These are phyloP conservation scores for Lypha dubia DNA, from an alignment of 2,888 invertebrate species.

Conservation along the genomic window DNA sequence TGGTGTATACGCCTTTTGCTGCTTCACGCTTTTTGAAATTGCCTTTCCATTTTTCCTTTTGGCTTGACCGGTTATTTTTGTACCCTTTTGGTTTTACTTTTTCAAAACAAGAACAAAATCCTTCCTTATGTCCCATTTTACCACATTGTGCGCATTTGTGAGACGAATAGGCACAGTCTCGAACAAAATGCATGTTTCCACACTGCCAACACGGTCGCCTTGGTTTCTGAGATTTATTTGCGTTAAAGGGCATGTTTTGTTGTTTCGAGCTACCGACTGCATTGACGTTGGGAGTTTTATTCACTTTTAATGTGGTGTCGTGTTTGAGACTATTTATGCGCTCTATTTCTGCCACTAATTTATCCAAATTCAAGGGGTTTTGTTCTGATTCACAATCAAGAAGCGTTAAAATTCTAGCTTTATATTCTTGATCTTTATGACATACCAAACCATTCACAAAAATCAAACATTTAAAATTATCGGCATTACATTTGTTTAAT, in stretches of 20 bases:
- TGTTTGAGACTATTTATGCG: too few relatives aligned
- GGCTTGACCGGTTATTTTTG: neutral
- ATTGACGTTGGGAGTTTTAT: too few relatives aligned
- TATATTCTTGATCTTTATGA: slow-evolving; percentile 44
- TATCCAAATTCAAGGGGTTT: slow-evolving; percentile 2
- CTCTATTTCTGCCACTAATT: too few relatives aligned
- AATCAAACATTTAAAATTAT: slow-evolving; percentile 54
- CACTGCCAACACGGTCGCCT: slow-evolving; percentile 67
- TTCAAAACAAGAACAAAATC: slow-evolving; percentile 19
- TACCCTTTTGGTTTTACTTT: neutral
- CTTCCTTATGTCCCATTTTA: slow-evolving; percentile 53
- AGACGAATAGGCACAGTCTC: slow-evolving; percentile 46
- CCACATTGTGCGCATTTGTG: slow-evolving; percentile 59
- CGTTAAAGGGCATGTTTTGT: too few relatives aligned
- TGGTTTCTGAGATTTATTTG: slow-evolving; percentile 10
- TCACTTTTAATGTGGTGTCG: too few relatives aligned
- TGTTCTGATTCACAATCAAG: slow-evolving; percentile 31
- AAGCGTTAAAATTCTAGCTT: slow-evolving; percentile 41
- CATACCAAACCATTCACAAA: slow-evolving; percentile 45
- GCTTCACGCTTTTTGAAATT: slow-evolving; percentile 19
- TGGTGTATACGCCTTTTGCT: slow-evolving; percentile 27
- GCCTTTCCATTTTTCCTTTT: slow-evolving; percentile 9
- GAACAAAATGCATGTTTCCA: slow-evolving; percentile 62
- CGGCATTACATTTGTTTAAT: too few relatives aligned
- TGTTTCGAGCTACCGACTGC: too few relatives aligned